phyloP scores from a whole-genome alignment of 2,113 vertebrate species.

The Hypanus sabinus region DNA sequence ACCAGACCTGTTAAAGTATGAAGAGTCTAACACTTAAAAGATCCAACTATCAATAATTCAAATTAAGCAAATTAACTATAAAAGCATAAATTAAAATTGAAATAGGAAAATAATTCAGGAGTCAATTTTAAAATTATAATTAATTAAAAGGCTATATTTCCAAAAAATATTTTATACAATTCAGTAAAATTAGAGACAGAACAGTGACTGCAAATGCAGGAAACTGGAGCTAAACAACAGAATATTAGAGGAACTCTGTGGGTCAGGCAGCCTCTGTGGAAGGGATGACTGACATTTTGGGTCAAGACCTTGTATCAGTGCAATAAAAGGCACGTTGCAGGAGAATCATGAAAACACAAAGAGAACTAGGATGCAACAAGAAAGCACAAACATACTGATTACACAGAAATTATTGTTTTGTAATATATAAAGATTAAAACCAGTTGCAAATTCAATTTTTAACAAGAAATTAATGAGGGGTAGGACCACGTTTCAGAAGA shows the following conservation, averaged over 20 bases:
- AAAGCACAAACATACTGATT: background rate
- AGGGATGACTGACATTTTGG: no score
- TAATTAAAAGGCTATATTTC: background rate
- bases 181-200: background rate
- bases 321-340: no score
- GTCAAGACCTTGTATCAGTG: no score
- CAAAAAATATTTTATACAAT: background rate
- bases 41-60: background rate
- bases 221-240: no score
- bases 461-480: no score
- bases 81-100: background rate
- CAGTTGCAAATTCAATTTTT: no score
- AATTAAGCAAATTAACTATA: background rate
- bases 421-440: background rate
- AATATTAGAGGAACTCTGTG: no score
- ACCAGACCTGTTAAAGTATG: background rate
- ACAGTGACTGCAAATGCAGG: no score
- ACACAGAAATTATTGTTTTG: background rate
- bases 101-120: background rate
- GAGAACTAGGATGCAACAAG: background rate
- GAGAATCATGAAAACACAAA: no score
- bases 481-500: background rate
- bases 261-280: no score
- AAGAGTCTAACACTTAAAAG: no score
- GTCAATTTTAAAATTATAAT: background rate